Percentiles rank a stretch among this genome's conserved stretches.
Conservation (phyloP, 2,113 vertebrate genomes). For the Egretta garzetta region DNA sequence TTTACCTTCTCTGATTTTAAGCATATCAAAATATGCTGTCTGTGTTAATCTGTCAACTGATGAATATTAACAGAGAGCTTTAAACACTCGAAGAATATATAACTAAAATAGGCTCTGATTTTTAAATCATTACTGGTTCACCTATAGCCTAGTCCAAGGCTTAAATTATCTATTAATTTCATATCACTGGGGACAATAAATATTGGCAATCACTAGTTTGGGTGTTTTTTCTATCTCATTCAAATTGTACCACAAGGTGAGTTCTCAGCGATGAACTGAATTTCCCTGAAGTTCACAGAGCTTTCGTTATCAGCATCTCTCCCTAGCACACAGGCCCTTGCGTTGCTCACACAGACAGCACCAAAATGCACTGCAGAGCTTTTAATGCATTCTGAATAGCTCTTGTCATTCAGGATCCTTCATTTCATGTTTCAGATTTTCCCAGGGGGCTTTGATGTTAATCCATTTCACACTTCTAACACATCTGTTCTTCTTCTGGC, state of each 20-base stretch:
- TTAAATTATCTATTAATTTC: neutral
- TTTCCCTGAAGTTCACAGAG: constrained; percentile 69
- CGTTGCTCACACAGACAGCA: constrained; percentile 63
- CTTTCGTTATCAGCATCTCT: constrained; percentile 60
- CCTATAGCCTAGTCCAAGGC: neutral
- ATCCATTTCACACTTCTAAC: constrained; percentile 83
- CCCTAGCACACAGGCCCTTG: constrained; percentile 44
- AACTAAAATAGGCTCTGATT: neutral
- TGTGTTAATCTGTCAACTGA: neutral
- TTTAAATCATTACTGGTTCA: neutral
- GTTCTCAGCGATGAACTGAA: constrained; percentile 37
- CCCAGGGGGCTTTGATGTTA: constrained; percentile 82
- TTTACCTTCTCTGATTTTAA: neutral
- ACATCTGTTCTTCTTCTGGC: constrained; percentile 78
- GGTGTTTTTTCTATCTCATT: constrained; percentile 24
- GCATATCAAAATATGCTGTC: neutral
- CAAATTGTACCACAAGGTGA: constrained; percentile 41
- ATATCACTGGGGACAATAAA: neutral
- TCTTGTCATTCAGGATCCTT: constrained; percentile 80
- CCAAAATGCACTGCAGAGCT: constrained; percentile 69
- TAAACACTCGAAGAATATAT: neutral
- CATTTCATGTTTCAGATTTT: constrained; percentile 81
- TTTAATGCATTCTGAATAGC: constrained; percentile 79
- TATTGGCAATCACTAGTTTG: neutral
- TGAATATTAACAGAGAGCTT: neutral